Conservation (phyloP, 2,113 vertebrate genomes). For the Raphicerus campestris region DNA sequence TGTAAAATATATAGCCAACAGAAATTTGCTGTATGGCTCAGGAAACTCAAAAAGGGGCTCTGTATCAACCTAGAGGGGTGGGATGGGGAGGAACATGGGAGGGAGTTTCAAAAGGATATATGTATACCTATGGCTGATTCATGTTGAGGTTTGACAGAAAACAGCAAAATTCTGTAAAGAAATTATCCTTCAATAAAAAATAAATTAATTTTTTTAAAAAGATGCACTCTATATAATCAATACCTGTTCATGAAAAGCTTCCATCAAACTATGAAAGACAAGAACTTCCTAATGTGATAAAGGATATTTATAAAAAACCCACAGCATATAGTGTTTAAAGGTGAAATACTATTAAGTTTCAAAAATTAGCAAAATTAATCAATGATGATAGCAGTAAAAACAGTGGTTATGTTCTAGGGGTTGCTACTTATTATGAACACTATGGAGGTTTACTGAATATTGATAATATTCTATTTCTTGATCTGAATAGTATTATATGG, state of each 20-base stretch:
- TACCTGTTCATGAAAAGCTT: background rate
- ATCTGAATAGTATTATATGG: background rate
- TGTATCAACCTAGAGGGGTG: background rate
- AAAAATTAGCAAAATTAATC: slow-evolving; percentile 13
- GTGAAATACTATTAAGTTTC: background rate
- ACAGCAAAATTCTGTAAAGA: background rate
- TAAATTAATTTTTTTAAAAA: background rate
- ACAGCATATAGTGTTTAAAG: background rate
- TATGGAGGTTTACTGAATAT: background rate
- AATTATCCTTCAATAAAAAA: background rate
- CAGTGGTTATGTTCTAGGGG: background rate
- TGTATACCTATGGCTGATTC: background rate
- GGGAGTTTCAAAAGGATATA: background rate
- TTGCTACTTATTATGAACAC: background rate
- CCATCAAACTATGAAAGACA: background rate
- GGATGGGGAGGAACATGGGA: background rate
- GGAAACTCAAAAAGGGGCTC: background rate
- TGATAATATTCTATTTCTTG: background rate
- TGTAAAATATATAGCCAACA: background rate
- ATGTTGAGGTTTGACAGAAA: background rate
- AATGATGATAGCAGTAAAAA: background rate
- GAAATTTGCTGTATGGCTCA: background rate
- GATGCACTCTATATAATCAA: background rate
- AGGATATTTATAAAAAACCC: background rate
- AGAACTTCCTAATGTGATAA: background rate